Base-by-base conservation (phyloP, 1,140 invertebrate genomes). In the Megathymus violae region DNA sequence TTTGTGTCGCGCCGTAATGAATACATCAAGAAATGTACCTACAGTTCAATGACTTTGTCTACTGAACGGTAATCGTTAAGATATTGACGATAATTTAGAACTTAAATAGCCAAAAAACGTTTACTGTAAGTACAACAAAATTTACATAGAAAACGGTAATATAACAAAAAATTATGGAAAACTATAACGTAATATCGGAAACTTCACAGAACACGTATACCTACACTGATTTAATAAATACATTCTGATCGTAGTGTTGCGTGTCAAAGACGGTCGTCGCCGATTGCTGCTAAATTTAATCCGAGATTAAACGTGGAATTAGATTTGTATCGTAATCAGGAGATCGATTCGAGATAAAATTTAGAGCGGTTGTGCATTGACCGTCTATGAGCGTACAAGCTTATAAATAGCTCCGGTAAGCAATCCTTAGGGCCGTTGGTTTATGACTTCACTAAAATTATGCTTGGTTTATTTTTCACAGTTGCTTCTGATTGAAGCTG, bases 291-390 rank as follows among this genome's bases (percentile, higher is more conserved):
- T 59, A 59, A 48, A 48, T 48, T 48, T 48, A 48, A 31, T 31
- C 17, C 47, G 25, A 50, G 11, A 50, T 50, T 34, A 31, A 50
- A 50, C 22, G 41, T 50, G 27, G 25, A 50, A 50, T 50, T 25
- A 50, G 47, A 50, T 50, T 50, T 50, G 47, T 50, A 50, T 50
- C 47, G 47, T 50, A 50, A 50, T 50, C 47, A 50, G 47, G 25
- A 50, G 47, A 50, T 50, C 25, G 47, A 50, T 50, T 50, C 22
- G 47, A 50, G 47, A 50, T 50, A 50, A 50, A 34, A 50, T 50
- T 50, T 50, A 50, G 47, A 34, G 5, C 47, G 13, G 22, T 48
- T 22, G 47, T 50, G 15, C 47, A 36, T 15, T 22, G 47, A 22
- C 17, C 41, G 10, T 15, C 13, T 44, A 44, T 19, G 27, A 36